Evolutionary conservation across 2,113 vertebrate species (phyloP).

Genomic region (Scortum barcoo): DNA sequence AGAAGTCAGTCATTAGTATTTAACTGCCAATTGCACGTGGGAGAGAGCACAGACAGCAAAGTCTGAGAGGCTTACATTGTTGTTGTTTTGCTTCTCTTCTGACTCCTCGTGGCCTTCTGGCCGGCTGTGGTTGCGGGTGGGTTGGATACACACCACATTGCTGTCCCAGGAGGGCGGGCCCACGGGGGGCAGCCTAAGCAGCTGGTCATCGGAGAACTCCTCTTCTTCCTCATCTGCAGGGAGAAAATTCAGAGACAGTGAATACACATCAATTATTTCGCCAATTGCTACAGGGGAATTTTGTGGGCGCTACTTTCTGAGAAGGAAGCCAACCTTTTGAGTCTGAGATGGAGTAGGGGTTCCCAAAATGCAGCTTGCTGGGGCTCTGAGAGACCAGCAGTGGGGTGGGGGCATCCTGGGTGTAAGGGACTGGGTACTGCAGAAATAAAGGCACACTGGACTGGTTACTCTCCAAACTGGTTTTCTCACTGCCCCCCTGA

Average conservation of each 20-base stretch:
- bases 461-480: slow-evolving; percentile 79
- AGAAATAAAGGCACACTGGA: slow-evolving; percentile 80
- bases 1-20: neutral
- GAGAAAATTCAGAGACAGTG: slow-evolving; percentile 10
- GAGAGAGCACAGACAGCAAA: neutral
- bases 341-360: slow-evolving; percentile 90
- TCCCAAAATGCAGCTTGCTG: slow-evolving; percentile 92
- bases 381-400: slow-evolving; percentile 86
- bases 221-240: slow-evolving; percentile 92
- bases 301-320: neutral
- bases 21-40: neutral
- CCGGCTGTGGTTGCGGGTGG: slow-evolving; percentile 93
- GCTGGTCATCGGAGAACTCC: slow-evolving; percentile 93
- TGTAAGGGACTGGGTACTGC: slow-evolving; percentile 86
- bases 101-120: slow-evolving; percentile 95
- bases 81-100: slow-evolving; percentile 84
- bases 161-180: slow-evolving; percentile 93
- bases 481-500: slow-evolving; percentile 79
- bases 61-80: slow-evolving; percentile 70
- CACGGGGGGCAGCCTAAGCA: slow-evolving; percentile 91
- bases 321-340: slow-evolving; percentile 86
- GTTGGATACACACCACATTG: slow-evolving; percentile 96
- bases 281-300: too few species aligned
- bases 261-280: neutral
- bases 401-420: slow-evolving; percentile 86